Percentiles rank a stretch among this genome's conserved stretches.
Evolutionary conservation across 1,140 invertebrate species (phyloP).

Genomic region (Globodera ellingtonae): DNA sequence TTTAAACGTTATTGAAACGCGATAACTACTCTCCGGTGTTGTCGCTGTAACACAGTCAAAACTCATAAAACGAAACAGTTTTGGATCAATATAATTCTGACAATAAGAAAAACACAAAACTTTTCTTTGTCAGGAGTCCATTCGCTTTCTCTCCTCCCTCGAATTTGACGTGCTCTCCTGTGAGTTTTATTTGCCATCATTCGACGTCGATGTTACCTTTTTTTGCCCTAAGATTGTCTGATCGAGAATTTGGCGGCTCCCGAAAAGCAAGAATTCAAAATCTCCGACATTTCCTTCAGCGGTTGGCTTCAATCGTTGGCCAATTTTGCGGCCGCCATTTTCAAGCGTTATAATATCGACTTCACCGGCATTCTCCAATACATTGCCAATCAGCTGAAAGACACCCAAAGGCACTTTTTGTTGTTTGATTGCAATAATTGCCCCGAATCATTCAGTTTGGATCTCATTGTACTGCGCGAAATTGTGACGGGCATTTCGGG

Average conservation of each 20-base stretch:
- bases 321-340: slow-evolving; percentile 89
- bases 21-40: too few species aligned
- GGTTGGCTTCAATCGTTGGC: slow-evolving; percentile 90
- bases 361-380: slow-evolving; percentile 91
- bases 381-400: slow-evolving; percentile 93
- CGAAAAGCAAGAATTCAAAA: slow-evolving; percentile 77
- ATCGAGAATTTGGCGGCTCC: slow-evolving; percentile 82
- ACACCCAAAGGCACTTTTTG: slow-evolving; percentile 80
- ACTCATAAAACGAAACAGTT: too few species aligned
- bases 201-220: not conserved
- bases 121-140: slow-evolving; percentile 73
- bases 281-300: slow-evolving; percentile 89
- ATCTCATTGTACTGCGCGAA: slow-evolving; percentile 87
- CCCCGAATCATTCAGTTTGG: slow-evolving; percentile 40
- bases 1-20: too few species aligned
- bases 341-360: slow-evolving; percentile 96
- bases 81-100: not conserved
- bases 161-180: slow-evolving; percentile 93
- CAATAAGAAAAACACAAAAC: too few species aligned
- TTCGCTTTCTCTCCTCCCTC: slow-evolving; percentile 91
- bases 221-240: slow-evolving; percentile 74
- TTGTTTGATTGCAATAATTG: slow-evolving; percentile 15
- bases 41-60: too few species aligned
- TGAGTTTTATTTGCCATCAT: slow-evolving; percentile 64
- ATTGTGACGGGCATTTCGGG: slow-evolving; percentile 99